Base-by-base conservation (phyloP, 2,888 invertebrate genomes). In the Odontothrips loti region DNA sequence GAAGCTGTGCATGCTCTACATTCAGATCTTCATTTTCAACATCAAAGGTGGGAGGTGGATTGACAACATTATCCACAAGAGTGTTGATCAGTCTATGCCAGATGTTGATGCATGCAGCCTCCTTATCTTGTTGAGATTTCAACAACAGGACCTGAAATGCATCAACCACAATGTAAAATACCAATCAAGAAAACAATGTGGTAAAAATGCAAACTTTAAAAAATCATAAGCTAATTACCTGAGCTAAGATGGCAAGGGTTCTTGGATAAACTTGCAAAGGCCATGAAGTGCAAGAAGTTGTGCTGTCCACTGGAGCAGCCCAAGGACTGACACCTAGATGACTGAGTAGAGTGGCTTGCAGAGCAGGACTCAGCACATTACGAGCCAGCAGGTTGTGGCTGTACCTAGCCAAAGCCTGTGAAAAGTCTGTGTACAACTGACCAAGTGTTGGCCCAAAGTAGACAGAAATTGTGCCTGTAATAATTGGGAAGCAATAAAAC, bases 1-100 rank as follows among this genome's bases (percentile, higher is more conserved):
- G 88, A 63, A 98, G 90, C 87, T 98, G 98, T 0, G 97, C 95
- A 88, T 98, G 98, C 87, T 98, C 98, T 80, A 98, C 96, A 87
- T 98, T 98, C 82, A 98, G 89, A 89, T 98, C 98, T 90, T 94
- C 94, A 86, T 91, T 92, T 85, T 94, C 94, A 47, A 91, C 90
- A 85, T 94, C 93, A 83, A 90, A 89, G 0, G 90, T 89, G 11
- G 84, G 82, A 1, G 91, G 89, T 78, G 90, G 90, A 27, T 90
- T 87, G 86, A 92, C 93, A 12, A 97, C 95, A 85, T 94, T 95
- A 86, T 96, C 95, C 9, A 95, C 95, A 82, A 98, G 89, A 0
- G 97, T 96, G 85, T 95, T 94, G 15, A 98, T 92, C 27, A 97
- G 90, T 86, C 96, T 91, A 87, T 95, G 94, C 96, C 98, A 97